Conservation (phyloP, 2,888 invertebrate species). For the Platycheirus albimanus region DNA sequence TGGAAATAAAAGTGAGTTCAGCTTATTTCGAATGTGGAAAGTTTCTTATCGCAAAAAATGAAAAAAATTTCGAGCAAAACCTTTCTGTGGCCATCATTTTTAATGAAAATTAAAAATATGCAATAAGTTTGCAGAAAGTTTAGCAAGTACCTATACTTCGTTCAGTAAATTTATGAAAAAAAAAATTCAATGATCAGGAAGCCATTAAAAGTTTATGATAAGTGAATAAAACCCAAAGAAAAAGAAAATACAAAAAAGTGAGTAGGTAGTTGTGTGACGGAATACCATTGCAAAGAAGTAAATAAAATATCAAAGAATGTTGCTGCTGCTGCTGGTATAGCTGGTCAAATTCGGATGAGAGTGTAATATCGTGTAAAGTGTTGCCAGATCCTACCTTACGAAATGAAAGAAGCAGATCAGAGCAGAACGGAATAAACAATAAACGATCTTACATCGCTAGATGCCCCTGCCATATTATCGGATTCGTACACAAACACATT, state of each 20-base stretch:
- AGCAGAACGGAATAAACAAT: conserved; percentile 69
- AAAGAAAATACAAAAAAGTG: conserved; percentile 30
- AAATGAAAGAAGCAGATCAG: conserved; percentile 55
- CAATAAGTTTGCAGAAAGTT: conserved; percentile 17
- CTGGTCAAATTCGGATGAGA: conserved; percentile 62
- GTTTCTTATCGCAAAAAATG: conserved; percentile 44
- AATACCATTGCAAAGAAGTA: conserved; percentile 58
- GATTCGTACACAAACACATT: conserved; percentile 7
- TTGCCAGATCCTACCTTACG: conserved; percentile 9
- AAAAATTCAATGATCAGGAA: conserved; percentile 64
- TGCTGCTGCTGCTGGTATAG: conserved; percentile 45
- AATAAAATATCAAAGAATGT: conserved; percentile 68
- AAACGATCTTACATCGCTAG: conserved; percentile 52
- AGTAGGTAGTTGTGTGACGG: conserved; percentile 32
- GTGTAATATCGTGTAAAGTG: conserved; percentile 65
- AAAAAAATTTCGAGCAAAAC: neutral
- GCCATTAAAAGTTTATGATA: conserved; percentile 70
- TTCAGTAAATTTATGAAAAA: conserved; percentile 14
- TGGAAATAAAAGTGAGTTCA: conserved; percentile 32
- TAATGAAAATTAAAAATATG: conserved; percentile 1
- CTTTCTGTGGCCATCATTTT: conserved; percentile 40
- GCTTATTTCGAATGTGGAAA: conserved; percentile 37
- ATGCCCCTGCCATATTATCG: conserved; percentile 61
- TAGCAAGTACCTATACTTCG: conserved; percentile 22
- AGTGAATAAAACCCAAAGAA: conserved; percentile 48